Base-by-base conservation (phyloP, 2,797 vertebrate species). In the Phataginus tetradactyla region DNA sequence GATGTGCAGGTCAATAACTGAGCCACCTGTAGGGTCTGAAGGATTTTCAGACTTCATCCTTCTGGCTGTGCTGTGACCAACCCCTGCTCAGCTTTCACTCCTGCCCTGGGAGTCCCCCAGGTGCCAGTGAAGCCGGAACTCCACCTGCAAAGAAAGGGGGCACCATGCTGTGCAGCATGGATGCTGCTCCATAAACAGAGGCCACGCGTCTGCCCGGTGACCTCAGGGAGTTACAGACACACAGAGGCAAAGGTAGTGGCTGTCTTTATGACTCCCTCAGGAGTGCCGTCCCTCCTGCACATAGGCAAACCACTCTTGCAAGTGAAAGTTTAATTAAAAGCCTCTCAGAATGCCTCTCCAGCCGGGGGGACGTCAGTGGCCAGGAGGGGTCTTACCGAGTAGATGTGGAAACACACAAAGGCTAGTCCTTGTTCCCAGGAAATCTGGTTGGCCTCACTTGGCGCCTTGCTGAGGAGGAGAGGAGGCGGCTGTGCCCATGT, bases 241-340 rank as follows among this genome's bases (percentile, higher is more conserved):
- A 97, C 78, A 83, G 89, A 77, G 49, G 69, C 86, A 77, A 74
- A 91, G 93, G 0, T 95, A 10, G 89, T 75, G 84, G 85, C 93
- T 39, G 92, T 72, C 88, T 96, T 88, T 77, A 18, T 29, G 13
- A 90, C 17, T 98, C 97, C 96, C 96, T 0, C 61, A 95, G 97
- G 97, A 89, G 69, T 85, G 0, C 39, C 29, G 88, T 90, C 97
- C 96, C 97, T 92, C 1, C 85, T 86, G 89, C 96, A 91, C 68
- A 89, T 78, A 92, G 9, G 80, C 97, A 97, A 98, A 97, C 83
- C 2, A 2, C 79, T 98, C 97, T 85, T 97, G 98, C 97, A 96
- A 98, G 97, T 53, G 37, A 96, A 94, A 93, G 94, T 98, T 98
- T 98, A 98, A 98, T 98, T 97, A 98, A 95, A 98, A 98, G 96